phyloP scores from a whole-genome alignment of 2,797 vertebrate genomes.

The Parauchenoglanis punctatus region DNA sequence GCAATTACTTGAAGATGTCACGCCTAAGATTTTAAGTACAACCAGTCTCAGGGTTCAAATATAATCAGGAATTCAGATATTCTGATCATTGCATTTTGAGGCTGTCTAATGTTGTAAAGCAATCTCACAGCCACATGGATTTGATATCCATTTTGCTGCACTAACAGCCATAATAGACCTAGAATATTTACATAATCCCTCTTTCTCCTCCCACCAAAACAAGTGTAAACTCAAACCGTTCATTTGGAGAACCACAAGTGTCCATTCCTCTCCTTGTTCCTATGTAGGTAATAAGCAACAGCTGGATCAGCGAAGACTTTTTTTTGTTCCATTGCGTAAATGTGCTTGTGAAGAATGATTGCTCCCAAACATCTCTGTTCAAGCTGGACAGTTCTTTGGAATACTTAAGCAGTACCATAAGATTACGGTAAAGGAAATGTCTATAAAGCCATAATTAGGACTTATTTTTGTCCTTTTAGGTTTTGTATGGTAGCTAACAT shows the following conservation, averaged over 20 bases:
- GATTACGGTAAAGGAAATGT: conserved; percentile 14
- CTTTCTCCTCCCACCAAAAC: not conserved
- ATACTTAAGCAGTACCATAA: not conserved
- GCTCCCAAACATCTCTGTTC: conserved; percentile 17
- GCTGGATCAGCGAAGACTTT: conserved; percentile 27
- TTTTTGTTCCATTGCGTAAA: conserved; percentile 35
- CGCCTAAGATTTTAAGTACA: not conserved
- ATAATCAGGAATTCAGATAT: not conserved
- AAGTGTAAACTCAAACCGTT: not conserved
- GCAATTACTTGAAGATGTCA: not conserved
- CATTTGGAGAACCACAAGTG: not conserved
- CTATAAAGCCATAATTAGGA: conserved; percentile 23
- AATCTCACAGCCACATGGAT: not conserved
- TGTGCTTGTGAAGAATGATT: conserved; percentile 37
- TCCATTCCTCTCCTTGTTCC: not conserved
- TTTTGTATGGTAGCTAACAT: not conserved
- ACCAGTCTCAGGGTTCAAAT: not conserved
- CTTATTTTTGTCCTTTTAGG: not conserved
- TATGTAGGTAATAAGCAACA: conserved; percentile 35
- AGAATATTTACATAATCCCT: not conserved
- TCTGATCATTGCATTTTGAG: not conserved
- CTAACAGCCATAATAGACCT: not conserved
- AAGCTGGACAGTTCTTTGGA: not conserved
- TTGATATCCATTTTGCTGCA: not conserved
- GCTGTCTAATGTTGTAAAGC: not conserved